These are phyloP conservation scores for Montifringilla adamsi DNA, from an alignment of 2,113 vertebrate species.

Conservation along the genomic window DNA sequence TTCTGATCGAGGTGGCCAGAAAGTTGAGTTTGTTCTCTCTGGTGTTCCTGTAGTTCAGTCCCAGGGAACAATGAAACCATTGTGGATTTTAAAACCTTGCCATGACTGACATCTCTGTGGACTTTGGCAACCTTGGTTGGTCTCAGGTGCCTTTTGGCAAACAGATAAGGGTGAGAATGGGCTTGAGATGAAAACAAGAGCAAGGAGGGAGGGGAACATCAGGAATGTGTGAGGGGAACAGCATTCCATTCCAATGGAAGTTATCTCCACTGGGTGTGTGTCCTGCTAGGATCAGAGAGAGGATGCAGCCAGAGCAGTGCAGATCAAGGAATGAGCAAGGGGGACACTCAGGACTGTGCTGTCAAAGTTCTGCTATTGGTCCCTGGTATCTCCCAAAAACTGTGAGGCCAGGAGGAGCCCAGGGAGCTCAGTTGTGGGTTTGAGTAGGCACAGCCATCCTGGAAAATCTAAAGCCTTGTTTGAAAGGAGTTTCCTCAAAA, in stretches of 20 bases:
- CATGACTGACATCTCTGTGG: neutral
- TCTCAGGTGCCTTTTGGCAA: neutral
- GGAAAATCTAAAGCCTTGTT: neutral
- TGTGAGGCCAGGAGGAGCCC: neutral
- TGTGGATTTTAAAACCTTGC: neutral
- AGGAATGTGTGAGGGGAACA: neutral
- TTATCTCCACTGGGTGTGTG: neutral
- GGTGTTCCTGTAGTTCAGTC: neutral
- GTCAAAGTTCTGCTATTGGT: neutral
- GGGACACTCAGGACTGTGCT: neutral
- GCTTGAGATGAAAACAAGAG: neutral
- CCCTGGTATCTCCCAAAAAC: neutral
- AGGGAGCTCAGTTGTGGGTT: neutral
- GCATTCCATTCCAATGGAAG: neutral
- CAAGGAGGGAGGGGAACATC: neutral
- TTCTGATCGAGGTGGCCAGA: neutral
- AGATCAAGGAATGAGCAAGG: neutral
- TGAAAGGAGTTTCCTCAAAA: slow-evolving; percentile 4
- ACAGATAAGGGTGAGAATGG: neutral
- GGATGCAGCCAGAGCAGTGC: neutral
- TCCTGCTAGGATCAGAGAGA: neutral
- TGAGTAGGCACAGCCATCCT: neutral
- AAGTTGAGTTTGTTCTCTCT: neutral
- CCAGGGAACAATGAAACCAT: neutral
- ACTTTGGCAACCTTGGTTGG: fast-evolving